phyloP scores from a whole-genome alignment of 2,113 vertebrate species.

The Nothobranchius furzeri region DNA sequence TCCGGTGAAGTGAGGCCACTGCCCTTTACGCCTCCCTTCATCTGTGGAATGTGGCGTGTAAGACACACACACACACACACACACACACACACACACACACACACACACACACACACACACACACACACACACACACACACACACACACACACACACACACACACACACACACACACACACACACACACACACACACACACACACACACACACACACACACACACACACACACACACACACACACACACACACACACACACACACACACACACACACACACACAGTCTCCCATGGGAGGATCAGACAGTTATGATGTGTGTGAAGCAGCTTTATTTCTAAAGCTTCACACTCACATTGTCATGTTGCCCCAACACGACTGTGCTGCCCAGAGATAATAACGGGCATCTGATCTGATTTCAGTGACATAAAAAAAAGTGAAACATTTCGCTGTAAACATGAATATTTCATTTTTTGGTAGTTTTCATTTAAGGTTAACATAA shows the following conservation, averaged over 20 bases:
- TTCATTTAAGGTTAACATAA: too few relatives aligned
- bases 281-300: slow-evolving; percentile 35
- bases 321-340: background rate
- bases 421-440: too few relatives aligned
- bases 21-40: slow-evolving; percentile 65
- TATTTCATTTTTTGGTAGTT: too few relatives aligned
- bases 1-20: slow-evolving; percentile 65
- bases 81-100: slow-evolving; percentile 35
- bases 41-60: slow-evolving; percentile 65
- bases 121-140: slow-evolving; percentile 30
- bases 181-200: slow-evolving; percentile 36
- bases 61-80: slow-evolving; percentile 16
- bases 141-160: too few relatives aligned
- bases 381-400: slow-evolving; percentile 21
- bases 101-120: slow-evolving; percentile 26
- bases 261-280: slow-evolving; percentile 3
- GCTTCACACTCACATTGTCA: slow-evolving; percentile 14
- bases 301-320: slow-evolving; percentile 17
- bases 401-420: background rate
- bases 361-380: slow-evolving; percentile 27
- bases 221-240: slow-evolving; percentile 30
- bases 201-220: slow-evolving; percentile 26
- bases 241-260: too few relatives aligned
- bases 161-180: too few relatives aligned
- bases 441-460: too few relatives aligned